Conservation (phyloP, 23 tunicate genomes). For the Clavelina lepadiformis region DNA sequence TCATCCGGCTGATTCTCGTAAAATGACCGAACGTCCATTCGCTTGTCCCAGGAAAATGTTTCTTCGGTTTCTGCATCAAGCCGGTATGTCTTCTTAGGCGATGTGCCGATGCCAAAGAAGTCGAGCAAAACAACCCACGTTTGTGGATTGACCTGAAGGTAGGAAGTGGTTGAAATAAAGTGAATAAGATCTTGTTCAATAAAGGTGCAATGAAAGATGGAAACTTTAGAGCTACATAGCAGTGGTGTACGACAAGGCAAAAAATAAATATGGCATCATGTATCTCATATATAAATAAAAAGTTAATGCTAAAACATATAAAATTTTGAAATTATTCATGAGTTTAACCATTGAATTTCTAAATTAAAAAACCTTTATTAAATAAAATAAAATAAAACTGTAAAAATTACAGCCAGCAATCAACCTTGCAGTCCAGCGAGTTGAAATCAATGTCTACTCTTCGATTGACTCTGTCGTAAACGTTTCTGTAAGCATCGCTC, state of each 20-base stretch:
- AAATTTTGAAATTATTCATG: neutral
- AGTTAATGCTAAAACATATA: neutral
- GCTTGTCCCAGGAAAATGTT: conserved; percentile 35
- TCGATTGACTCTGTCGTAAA: conserved; percentile 54
- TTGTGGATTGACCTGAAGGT: conserved; percentile 76
- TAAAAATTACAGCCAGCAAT: neutral
- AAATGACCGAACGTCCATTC: conserved; percentile 75
- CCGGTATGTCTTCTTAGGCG: conserved; percentile 71
- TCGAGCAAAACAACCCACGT: conserved; percentile 97
- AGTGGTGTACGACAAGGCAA: too few species aligned
- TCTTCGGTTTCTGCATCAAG: conserved; percentile 63
- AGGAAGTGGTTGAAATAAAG: too few species aligned
- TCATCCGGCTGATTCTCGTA: conserved; percentile 92
- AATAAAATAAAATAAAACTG: neutral
- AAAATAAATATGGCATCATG: neutral
- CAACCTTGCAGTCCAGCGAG: conserved; percentile 76
- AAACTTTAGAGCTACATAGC: too few species aligned
- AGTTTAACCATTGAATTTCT: too few species aligned
- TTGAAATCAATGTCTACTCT: conserved; percentile 78
- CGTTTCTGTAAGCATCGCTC: conserved; percentile 41
- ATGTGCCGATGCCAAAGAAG: conserved; percentile 91
- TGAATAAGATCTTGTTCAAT: neutral
- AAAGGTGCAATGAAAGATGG: too few species aligned
- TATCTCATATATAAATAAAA: too few species aligned
- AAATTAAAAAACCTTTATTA: too few species aligned